Evolutionary conservation across 1,140 invertebrate species (phyloP), one percentile per base, ranked within the genome.

Genomic region (Pseudomyrmex flavicornis): DNA sequence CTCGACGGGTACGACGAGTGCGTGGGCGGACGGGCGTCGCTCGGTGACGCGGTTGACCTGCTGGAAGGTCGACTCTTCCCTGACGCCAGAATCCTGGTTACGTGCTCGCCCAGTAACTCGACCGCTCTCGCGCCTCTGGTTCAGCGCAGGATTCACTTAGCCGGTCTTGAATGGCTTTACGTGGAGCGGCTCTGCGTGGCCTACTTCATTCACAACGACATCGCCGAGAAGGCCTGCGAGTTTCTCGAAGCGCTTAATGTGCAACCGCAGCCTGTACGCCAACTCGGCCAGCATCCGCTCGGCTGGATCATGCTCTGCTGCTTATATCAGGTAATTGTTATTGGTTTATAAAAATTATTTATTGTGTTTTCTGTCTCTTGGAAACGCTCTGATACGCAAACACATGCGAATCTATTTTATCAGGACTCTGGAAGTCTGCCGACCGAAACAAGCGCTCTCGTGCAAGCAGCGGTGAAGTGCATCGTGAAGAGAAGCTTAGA

Each of bases 1-100:
- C 89, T 96, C 50, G 95, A 96, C 88, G 95, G 95, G 0, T 95
- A 95, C 88, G 95, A 95, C 86, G 95, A 95, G 74, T 93, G 93
- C 48, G 83, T 92, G 7, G 90, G 91, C 7, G 93, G 91, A n/a
- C 91, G 93, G 13, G 91, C 93, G 20, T 90, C 93, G 0, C 89
- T 95, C 7, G 93, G 93, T 2, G 95, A 95, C 80, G 93, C 95
- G 0, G 86, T 93, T 22, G 95, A 95, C 68, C 88, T 96, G 0
- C 82, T 96, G n/a, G 94, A 95, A 70, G 95, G 95, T 15, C 91
- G 94, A 54, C 85, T 95, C 20, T 95, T 95, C 85, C 95, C 95
- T 0, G 95, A 95, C 69, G 95, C 94, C 46, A 92, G 95, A 72
- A 92, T 96, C 10, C 86, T 96, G 56, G 92, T 95, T n/a, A 95